Evolutionary conservation across 2,113 vertebrate genomes (phyloP).

Genomic region (human (Homo sapiens)): DNA sequence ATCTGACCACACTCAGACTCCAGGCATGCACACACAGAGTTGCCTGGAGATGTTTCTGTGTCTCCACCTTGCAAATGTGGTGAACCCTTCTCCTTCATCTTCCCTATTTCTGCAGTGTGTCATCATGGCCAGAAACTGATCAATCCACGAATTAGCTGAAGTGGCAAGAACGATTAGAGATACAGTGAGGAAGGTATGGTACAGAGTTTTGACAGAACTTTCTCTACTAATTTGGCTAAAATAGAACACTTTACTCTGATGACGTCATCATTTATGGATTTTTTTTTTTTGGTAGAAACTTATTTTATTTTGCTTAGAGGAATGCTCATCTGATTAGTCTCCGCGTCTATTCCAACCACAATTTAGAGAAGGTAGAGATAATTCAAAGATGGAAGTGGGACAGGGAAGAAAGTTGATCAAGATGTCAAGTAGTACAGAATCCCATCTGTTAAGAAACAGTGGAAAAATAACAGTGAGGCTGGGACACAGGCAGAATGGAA

Average conservation of each 20-base stretch:
- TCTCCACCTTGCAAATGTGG: neutral
- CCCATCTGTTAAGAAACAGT: neutral
- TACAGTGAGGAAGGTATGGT: neutral
- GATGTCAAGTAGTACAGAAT: neutral
- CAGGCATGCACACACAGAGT: no score
- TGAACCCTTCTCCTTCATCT: no score
- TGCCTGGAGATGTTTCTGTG: neutral
- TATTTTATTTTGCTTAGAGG: neutral
- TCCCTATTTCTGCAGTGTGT: neutral
- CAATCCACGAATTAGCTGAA: neutral
- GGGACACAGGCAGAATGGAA: neutral
- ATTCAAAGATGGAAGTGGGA: neutral
- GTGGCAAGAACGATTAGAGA: neutral
- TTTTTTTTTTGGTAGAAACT: neutral
- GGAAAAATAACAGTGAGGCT: neutral
- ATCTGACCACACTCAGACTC: neutral
- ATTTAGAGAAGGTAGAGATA: neutral
- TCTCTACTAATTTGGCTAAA: neutral
- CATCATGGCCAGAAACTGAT: neutral
- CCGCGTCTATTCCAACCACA: neutral
- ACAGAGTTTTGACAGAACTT: neutral
- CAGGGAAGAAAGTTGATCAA: neutral
- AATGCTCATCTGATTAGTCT: neutral
- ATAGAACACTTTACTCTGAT: neutral
- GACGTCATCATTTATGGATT: neutral